Percentiles rank a stretch among this genome's conserved stretches.
Conservation (phyloP, 2,113 vertebrate genomes). For the Chloroceryle aenea region DNA sequence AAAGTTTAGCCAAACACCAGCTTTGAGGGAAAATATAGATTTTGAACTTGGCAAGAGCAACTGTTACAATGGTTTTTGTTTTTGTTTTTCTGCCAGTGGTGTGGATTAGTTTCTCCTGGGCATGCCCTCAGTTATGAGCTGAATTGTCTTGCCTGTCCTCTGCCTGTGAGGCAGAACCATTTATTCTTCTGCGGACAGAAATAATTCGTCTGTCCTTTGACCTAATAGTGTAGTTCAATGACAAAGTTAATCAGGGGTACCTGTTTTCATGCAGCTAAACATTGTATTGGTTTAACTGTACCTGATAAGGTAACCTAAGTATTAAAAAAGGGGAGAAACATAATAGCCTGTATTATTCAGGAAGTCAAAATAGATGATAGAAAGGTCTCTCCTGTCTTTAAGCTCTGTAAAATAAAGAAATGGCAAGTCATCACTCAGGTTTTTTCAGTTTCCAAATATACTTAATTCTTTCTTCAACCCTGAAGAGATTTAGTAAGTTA, state of each 20-base stretch:
- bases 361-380: neutral
- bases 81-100: neutral
- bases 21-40: neutral
- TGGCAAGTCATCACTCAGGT: neutral
- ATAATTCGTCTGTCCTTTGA: constrained; percentile 44
- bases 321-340: constrained; percentile 6
- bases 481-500: neutral
- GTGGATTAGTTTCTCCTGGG: neutral
- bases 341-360: constrained; percentile 3
- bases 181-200: constrained; percentile 15
- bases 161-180: neutral
- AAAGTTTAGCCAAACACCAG: neutral
- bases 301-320: neutral
- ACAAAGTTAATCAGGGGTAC: neutral
- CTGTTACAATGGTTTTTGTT: neutral
- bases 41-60: neutral
- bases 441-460: neutral
- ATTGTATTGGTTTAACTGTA: constrained; percentile 10
- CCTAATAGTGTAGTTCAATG: neutral
- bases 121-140: neutral
- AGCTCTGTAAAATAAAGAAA: neutral
- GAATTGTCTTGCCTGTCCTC: constrained; percentile 6
- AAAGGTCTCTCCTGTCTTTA: neutral
- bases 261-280: neutral
- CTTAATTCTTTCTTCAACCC: neutral